phyloP scores from a whole-genome alignment of 2,888 invertebrate species.

The Yponomeuta plumbellus region DNA sequence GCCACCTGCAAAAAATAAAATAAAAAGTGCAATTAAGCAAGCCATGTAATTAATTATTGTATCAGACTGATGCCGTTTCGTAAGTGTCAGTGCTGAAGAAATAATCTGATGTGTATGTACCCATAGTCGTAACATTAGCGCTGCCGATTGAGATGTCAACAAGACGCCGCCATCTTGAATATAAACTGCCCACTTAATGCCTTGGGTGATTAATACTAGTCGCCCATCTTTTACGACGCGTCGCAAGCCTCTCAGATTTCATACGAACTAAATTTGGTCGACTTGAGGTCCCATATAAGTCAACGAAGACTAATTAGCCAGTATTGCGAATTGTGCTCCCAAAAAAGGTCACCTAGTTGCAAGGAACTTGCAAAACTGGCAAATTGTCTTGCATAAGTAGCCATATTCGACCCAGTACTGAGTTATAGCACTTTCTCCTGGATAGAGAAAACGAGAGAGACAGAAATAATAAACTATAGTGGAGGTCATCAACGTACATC shows the following conservation, averaged over 20 bases:
- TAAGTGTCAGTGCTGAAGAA: background rate
- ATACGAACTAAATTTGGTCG: conserved; percentile 17
- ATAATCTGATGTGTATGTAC: background rate
- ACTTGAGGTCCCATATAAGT: conserved; percentile 11
- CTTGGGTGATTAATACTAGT: conserved; percentile 52
- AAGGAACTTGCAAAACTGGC: no score
- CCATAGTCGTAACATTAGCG: conserved; percentile 27
- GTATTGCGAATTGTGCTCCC: background rate
- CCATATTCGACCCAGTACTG: no score
- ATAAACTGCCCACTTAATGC: conserved; percentile 59
- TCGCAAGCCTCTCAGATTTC: conserved; percentile 36
- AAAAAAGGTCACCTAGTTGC: no score
- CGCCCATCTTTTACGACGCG: conserved; percentile 47
- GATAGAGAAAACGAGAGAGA: no score
- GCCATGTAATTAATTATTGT: background rate
- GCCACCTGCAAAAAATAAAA: no score
- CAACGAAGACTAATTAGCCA: background rate
- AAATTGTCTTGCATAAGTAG: no score
- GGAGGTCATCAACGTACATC: no score
- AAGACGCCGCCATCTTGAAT: conserved; percentile 46
- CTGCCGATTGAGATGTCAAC: conserved; percentile 66
- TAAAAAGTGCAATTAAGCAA: background rate
- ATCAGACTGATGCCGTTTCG: background rate
- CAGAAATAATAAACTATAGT: no score
- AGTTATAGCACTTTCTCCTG: no score